Conservation (phyloP, 2,113 vertebrate species). For the Eudorcas thomsonii region DNA sequence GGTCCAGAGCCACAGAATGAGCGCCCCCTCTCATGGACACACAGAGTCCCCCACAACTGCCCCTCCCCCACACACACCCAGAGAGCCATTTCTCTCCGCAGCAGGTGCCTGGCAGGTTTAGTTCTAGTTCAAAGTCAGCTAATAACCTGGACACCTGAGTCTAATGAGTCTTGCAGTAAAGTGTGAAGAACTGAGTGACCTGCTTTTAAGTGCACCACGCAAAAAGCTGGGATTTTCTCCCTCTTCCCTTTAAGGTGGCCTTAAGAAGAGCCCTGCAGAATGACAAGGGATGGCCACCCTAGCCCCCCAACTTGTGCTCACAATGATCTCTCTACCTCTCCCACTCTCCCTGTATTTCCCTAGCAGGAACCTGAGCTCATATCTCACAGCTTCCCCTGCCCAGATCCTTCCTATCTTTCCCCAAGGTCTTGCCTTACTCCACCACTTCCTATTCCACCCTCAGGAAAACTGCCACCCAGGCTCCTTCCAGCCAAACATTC, state of each 20-base stretch:
- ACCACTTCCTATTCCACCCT: not conserved
- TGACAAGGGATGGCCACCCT: not conserved
- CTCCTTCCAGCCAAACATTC: not conserved
- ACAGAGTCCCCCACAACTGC: not conserved
- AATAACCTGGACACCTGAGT: constrained; percentile 36
- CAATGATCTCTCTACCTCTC: not conserved
- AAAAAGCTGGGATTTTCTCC: constrained; percentile 7
- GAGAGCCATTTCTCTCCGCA: not conserved
- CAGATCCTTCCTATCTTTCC: not conserved
- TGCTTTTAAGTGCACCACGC: not conserved
- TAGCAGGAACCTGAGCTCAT: not conserved
- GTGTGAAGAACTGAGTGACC: constrained; percentile 59
- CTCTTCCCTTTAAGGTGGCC: not conserved
- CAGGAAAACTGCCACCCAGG: not conserved
- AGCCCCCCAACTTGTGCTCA: not conserved
- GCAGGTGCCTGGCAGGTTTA: not conserved
- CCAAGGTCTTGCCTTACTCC: not conserved
- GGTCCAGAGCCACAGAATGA: not conserved
- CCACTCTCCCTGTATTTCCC: not conserved
- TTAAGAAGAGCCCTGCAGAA: not conserved
- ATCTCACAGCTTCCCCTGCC: not conserved
- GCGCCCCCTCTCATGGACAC: not conserved
- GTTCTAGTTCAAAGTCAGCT: constrained; percentile 54
- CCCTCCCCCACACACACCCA: not conserved
- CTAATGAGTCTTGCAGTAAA: constrained; percentile 45